Base-by-base conservation (phyloP, 2,888 invertebrate genomes). In the Digitonthophagus gazella region DNA sequence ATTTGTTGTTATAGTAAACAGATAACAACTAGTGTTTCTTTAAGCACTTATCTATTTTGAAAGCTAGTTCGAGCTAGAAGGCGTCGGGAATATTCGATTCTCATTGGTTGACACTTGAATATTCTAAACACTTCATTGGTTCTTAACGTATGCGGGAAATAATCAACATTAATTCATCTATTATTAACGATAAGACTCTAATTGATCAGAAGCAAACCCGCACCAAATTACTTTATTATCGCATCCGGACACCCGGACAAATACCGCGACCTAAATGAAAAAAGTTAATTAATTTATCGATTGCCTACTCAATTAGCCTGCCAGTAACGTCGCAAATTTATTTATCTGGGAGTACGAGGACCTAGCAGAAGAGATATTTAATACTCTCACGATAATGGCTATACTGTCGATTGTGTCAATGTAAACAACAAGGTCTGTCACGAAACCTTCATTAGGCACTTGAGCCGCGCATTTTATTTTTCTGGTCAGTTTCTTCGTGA, bases 321-420 rank as follows among this genome's bases (percentile, higher is more conserved):
- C 28, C 11, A 8, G 28, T 8, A 44, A 44, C 28, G 28, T 44
- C 28, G 8, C 11, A 44, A 44, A 44, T 44, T 44, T 44, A 44
- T 44, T 44, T 44, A 44, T 44, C 28, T 44, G 28, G 28, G 6
- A 44, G 28, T 1, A 44, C 28, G 22, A 22, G 22, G 22, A 22
- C 22, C 28, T 6, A 44, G 8, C 28, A 44, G 28, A 44, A 11
- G 11, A 8, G 28, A 44, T 44, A 44, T 44, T 44, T 44, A 44
- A 44, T 44, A 11, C 61, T 19, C 19, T 18, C 2, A 20, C 61
- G 61, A 61, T 61, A 61, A 61, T 61, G 20, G 18, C n/a, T n/a
- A 61, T 16, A 61, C 14, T 61, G 61, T 54, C 54, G 58, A 68
- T 68, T 68, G 65, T 58, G 68, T 65, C 58, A 65, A 65, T 61